Evolutionary conservation across 2,113 vertebrate species (phyloP).

Genomic region (Ellobius talpinus): DNA sequence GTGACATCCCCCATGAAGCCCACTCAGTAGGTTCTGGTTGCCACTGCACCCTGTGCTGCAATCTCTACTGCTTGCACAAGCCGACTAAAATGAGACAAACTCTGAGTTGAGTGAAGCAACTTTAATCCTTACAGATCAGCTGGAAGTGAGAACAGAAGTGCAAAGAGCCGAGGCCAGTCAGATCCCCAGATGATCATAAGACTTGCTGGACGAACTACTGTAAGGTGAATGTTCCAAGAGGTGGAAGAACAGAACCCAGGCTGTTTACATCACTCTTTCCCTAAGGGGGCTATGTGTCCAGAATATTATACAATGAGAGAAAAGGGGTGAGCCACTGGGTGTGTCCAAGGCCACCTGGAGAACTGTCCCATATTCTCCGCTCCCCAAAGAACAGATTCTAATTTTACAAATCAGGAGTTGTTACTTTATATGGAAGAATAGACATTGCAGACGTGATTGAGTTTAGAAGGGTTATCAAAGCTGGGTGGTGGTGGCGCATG

Average conservation of each 20-base stretch:
- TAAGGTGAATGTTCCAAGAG: background rate
- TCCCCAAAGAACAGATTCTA: background rate
- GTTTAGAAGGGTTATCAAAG: background rate
- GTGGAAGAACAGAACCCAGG: background rate
- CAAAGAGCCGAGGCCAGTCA: background rate
- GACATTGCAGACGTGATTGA: background rate
- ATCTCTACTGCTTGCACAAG: background rate
- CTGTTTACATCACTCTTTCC: background rate
- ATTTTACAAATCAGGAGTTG: background rate
- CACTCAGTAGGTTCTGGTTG: background rate
- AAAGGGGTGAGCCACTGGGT: background rate
- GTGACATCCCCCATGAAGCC: background rate
- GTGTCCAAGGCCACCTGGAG: background rate
- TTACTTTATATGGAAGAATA: background rate
- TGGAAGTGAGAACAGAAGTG: background rate
- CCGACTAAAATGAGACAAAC: background rate
- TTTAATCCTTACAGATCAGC: background rate
- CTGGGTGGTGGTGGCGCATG: accelerated
- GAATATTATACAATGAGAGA: background rate
- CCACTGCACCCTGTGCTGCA: background rate
- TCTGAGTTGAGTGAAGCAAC: background rate
- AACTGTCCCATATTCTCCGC: too few species aligned
- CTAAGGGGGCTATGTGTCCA: background rate
- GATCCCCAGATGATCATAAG: background rate
- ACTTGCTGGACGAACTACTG: background rate